Evolutionary conservation across 2,888 invertebrate genomes (phyloP).

Genomic region (Abscondita cerata): DNA sequence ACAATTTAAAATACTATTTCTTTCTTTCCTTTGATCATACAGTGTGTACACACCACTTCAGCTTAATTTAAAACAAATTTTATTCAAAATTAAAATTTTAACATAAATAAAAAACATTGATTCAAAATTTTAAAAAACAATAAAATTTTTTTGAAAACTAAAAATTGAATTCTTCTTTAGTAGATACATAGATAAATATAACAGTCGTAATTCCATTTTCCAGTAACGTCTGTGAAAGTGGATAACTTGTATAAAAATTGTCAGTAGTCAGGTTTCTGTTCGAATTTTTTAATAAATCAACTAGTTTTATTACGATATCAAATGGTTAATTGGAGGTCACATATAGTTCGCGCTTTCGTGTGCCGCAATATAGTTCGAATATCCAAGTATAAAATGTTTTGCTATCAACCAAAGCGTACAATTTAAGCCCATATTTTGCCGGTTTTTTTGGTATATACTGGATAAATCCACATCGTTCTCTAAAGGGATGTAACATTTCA

Average conservation of each 20-base stretch:
- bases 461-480: conserved; percentile 27
- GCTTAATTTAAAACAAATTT: no score
- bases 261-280: conserved; percentile 37
- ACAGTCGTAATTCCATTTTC: no score
- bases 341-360: conserved; percentile 33
- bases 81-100: no score
- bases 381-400: background rate
- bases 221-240: no score
- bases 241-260: conserved; percentile 43
- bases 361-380: background rate
- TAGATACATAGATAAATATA: no score
- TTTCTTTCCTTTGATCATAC: no score
- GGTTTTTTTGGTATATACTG: conserved; percentile 9
- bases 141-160: no score
- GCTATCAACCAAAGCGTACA: background rate
- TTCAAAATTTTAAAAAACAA: no score
- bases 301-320: conserved; percentile 31
- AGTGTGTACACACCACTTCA: no score
- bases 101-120: no score
- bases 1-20: no score
- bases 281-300: conserved; percentile 18
- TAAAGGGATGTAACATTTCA: conserved; percentile 30
- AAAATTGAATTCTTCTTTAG: no score
- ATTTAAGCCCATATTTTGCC: background rate
- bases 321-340: conserved; percentile 22